Percentiles rank a stretch among this genome's conserved stretches.
These are phyloP conservation scores for Noctua comes DNA, from an alignment of 2,888 invertebrate genomes.

Conservation along the genomic window DNA sequence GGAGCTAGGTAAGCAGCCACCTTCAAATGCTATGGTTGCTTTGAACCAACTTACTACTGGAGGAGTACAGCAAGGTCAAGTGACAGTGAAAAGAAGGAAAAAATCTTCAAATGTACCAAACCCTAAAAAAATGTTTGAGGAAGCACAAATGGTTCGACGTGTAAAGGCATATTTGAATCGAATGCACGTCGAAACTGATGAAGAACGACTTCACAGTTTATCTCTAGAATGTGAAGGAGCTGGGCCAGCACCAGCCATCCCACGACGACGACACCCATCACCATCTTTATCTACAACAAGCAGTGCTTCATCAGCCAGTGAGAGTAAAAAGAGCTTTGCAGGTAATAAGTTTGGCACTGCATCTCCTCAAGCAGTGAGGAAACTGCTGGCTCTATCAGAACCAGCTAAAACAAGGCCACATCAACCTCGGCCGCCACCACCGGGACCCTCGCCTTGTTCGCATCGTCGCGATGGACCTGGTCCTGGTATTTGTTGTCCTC, in stretches of 20 bases:
- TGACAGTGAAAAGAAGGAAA: conserved; percentile 97
- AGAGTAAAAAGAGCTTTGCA: conserved; percentile 91
- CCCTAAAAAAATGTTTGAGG: conserved; percentile 99
- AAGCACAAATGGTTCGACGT: conserved; percentile 99
- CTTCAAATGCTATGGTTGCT: conserved; percentile 96
- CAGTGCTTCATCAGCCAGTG: conserved; percentile 96
- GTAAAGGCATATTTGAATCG: conserved; percentile 98
- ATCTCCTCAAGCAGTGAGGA: conserved; percentile 99
- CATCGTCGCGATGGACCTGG: conserved; percentile 91
- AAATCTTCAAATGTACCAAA: conserved; percentile 97
- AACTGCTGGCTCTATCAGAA: conserved; percentile 97
- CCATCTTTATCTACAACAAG: conserved; percentile 98
- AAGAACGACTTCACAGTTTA: conserved; percentile 96
- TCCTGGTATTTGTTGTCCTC: conserved; percentile 82
- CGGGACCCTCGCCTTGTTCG: conserved; percentile 92
- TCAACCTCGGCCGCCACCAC: conserved; percentile 93
- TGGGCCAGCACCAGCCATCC: conserved; percentile 91
- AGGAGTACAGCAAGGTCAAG: conserved; percentile 92
- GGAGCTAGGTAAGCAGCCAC: conserved; percentile 96
- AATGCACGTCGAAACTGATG: conserved; percentile 97
- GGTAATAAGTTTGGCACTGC: conserved; percentile 96
- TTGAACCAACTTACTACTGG: conserved; percentile 96
- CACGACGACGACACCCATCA: conserved; percentile 96
- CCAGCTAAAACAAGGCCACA: conserved; percentile 96
- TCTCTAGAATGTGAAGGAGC: conserved; percentile 97